Base-by-base conservation (phyloP, 1,140 invertebrate species). In the Bemisia tabaci region DNA sequence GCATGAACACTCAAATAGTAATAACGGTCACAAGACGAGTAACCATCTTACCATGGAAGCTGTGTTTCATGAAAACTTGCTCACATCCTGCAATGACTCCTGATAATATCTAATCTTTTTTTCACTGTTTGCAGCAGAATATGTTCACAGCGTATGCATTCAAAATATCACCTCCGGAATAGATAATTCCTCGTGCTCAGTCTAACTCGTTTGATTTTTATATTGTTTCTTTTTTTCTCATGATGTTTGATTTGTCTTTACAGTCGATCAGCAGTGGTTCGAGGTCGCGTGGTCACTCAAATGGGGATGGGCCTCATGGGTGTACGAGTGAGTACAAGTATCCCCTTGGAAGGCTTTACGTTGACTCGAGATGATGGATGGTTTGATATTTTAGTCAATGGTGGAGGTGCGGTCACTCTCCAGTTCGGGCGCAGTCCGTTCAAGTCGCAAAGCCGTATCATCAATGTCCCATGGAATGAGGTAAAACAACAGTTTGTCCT, bases 331-430 rank as follows among this genome's bases (percentile, higher is more conserved):
- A 93, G 91, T 65, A 95, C 90, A 9, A 91, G 89, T 68, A 94
- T 90, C 17, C 85, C 88, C 0, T 77, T 91, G 48, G 94, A 95
- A 82, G 95, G 95, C 0, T 97, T 95, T 77, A 98, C 95, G 0
- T 79, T 97, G 21, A 97, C 94, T 1, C 81, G 90, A 69, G 89
- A 92, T 70, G 91, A 93, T 72, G 91, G 91, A 59, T 93, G 94
- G 87, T 98, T 98, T 79, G 95, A 98, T 79, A 83, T 99, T 2
- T 83, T 98, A 72, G 95, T 98, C 21, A 98, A 98, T 78, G 95
- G 96, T 9, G 95, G 95, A 9, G 94, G 95, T 0, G 92, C 94
- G 0, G 92, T 98, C 0, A 96, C 91, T 0, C 78, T 98, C 17
- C 90, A 95, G 74, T 97, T 98, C 74, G 92, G 95, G 64, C 82